Evolutionary conservation across 2,888 invertebrate species (phyloP), one percentile per base, ranked within the genome.

Genomic region (Thecocarcelia acutangulata): DNA sequence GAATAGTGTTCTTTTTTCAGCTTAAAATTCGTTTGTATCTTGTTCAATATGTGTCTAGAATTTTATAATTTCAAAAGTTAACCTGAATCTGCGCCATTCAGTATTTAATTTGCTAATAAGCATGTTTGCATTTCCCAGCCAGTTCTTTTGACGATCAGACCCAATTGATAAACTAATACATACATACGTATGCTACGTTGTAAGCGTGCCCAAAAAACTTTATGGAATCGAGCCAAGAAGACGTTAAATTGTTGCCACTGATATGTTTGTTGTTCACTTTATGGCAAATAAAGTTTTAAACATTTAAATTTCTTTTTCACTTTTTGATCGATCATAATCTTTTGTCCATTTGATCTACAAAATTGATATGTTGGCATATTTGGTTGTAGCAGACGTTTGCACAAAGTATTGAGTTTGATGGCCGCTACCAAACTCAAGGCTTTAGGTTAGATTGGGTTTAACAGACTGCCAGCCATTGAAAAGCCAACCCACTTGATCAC

Each of bases 121-220:
- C 56, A 73, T 56, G 48, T 59, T 40, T 56, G 66, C 76, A 80
- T 73, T 82, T 68, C 77, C 64, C 75, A 79, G 54, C 69, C n/a
- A n/a, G n/a, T 42, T 48, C 8, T 12, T 63, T 56, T 44, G 52
- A 21, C 74, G 75, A 79, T 83, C 64, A 75, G 56, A 69, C 69
- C 73, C 70, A 72, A 73, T 61, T 69, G 76, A 80, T 83, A 83
- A 80, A 69, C 69, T 75, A 80, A 84, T 78, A 70, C 63, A 64
- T 17, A 48, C 40, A 46, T 6, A 15, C 58, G 33, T 24, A 59
- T 24, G 59, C 24, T 37, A 64, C 56, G 40, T 15, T 58, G 48
- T 56, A 82, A 56, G 76, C 83, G 83, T 83, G 83, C 75, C 54
- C 72, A 77, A 80, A 78, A 84, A 72, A 42, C 52, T 15, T 58